Percentiles rank a stretch among this genome's conserved stretches.
These are phyloP conservation scores for Cyaniris semiargus DNA, from an alignment of 2,888 invertebrate species.

Conservation along the genomic window DNA sequence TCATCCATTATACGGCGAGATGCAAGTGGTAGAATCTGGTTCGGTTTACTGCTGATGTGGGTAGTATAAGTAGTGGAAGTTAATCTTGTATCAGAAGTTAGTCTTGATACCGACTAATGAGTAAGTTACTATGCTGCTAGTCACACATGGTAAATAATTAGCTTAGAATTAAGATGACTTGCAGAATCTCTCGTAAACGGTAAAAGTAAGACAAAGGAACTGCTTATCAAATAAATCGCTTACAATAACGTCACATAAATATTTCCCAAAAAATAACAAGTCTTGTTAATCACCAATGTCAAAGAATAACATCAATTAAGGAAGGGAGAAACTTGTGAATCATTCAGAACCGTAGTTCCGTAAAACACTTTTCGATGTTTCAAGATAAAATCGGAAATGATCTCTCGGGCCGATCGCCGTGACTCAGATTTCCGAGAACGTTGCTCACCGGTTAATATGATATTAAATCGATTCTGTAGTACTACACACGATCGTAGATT, in stretches of 20 bases:
- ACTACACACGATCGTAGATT: conserved; percentile 54
- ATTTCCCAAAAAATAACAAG: background rate
- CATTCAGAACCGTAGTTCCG: conserved; percentile 37
- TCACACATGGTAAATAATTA: background rate
- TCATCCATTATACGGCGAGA: background rate
- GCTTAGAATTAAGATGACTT: background rate
- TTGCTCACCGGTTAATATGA: conserved; percentile 53
- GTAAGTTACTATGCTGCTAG: background rate
- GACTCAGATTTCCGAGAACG: conserved; percentile 51
- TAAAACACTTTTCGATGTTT: conserved; percentile 38
- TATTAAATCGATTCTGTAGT: conserved; percentile 51
- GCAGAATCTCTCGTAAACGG: no score
- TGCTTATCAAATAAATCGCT: no score
- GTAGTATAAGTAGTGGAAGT: background rate
- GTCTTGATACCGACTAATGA: background rate
- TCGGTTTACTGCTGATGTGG: background rate
- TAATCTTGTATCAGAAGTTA: background rate
- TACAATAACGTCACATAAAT: background rate
- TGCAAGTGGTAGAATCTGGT: conserved; percentile 3
- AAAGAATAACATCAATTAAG: background rate
- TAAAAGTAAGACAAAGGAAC: no score
- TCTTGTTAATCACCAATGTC: background rate
- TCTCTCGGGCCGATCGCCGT: conserved; percentile 52
- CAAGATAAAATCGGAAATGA: conserved; percentile 59
- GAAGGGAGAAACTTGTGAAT: background rate